These are phyloP conservation scores for Enteromius viviparus DNA, from an alignment of 2,797 vertebrate genomes.

Conservation along the genomic window DNA sequence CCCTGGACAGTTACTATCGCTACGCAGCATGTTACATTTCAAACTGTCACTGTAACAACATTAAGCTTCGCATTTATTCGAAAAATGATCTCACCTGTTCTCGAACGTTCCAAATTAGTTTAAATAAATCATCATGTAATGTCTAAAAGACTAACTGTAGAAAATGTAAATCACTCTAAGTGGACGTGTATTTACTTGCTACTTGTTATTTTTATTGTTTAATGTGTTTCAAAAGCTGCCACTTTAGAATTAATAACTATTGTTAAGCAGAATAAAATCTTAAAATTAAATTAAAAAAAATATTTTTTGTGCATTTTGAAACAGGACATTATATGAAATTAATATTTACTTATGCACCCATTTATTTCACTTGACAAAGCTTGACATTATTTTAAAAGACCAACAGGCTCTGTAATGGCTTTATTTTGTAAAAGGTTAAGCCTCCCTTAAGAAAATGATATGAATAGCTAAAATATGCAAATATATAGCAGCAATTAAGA, in stretches of 20 bases:
- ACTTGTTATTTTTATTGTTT: background rate
- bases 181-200: background rate
- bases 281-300: background rate
- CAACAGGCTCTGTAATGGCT: background rate
- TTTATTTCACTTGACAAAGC: background rate
- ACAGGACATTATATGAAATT: background rate
- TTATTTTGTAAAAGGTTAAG: background rate
- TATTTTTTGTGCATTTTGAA: background rate
- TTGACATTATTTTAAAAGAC: background rate
- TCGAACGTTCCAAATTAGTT: background rate
- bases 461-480: background rate
- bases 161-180: background rate
- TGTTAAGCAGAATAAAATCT: background rate
- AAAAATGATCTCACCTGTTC: background rate
- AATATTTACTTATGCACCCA: background rate
- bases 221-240: background rate
- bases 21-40: background rate
- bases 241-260: background rate
- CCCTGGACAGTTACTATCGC: constrained; percentile 67
- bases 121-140: background rate
- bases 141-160: background rate
- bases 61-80: background rate
- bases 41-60: background rate
- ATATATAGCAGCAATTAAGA: background rate
- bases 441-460: background rate